Evolutionary conservation across 2,888 invertebrate species (phyloP), one percentile per base, ranked within the genome.

Genomic region (Margaritifera margaritifera): DNA sequence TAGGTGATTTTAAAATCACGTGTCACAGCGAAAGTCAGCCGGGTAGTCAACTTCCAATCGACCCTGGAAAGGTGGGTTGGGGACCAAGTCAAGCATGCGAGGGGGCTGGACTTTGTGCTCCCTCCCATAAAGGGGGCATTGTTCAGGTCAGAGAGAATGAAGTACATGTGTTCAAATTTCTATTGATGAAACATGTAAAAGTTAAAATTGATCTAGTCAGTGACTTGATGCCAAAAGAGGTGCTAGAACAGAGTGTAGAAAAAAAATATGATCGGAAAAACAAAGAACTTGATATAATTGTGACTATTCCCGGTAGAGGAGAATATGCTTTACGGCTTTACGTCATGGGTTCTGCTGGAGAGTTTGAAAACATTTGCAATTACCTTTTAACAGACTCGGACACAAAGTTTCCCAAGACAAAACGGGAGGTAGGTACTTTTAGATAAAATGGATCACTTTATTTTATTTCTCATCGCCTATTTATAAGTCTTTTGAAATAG

Each of bases 251-350:
- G 59, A n/a, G 20, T 11, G 20, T 22, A n/a, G 55, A 24, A 22
- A 22, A 22, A 19, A 22, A 8, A 55, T 55, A 22, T 55, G 55
- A 55, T 8, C 11, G 55, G 19, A 61, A 58, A 22, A 70, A 69
- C 27, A 58, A 66, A n/a, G 78, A 78, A 52, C 55, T 74, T 3
- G 75, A 78, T 20, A 62, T 78, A 51, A 42, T 56, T 18, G 67
- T 78, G 4, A 72, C 66, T n/a, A 67, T 84, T 4, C 79, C 83
- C 8, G 51, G 67, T 15, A 27, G 70, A 20, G 82, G 85, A 5
- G 83, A 86, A 62, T 86, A 76, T 69, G 84, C 81, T n/a, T 71
- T 85, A n/a, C 75, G 81, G 71, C 74, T 87, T 18, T 81, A 78
- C 61, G 68, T 68, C 19, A 59, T 71, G 3, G 66, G 72, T 56